phyloP scores from a whole-genome alignment of 2,113 vertebrate genomes.

The Aramus guarauna region DNA sequence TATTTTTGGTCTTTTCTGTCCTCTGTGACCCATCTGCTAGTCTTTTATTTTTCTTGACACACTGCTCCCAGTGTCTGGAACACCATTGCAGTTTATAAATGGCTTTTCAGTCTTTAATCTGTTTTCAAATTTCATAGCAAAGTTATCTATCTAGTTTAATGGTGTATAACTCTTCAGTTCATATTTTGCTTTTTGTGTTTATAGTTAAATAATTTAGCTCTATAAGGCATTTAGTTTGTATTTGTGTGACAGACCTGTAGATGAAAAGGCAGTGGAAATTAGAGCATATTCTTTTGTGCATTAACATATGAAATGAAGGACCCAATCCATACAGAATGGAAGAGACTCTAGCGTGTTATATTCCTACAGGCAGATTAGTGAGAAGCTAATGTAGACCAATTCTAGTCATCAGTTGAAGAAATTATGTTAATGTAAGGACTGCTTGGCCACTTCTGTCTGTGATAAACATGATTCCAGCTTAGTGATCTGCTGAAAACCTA shows the following conservation, averaged over 20 bases:
- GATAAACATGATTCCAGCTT: background rate
- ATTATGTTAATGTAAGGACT: background rate
- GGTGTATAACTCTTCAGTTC: background rate
- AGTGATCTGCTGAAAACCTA: background rate
- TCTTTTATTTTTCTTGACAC: background rate
- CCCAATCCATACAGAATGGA: background rate
- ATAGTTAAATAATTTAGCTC: background rate
- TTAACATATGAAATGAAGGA: background rate
- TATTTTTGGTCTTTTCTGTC: background rate
- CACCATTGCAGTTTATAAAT: background rate
- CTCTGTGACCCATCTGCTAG: background rate
- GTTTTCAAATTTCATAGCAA: background rate
- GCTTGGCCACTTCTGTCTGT: background rate
- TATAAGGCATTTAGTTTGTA: background rate
- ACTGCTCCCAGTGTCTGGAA: background rate
- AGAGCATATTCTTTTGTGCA: background rate
- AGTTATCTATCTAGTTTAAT: background rate
- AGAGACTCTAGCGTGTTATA: background rate
- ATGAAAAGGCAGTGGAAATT: background rate
- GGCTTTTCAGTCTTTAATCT: background rate
- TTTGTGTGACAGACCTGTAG: background rate
- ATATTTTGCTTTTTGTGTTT: background rate
- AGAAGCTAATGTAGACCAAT: background rate
- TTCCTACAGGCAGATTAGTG: background rate
- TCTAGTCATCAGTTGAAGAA: background rate